These are phyloP conservation scores for Pemphredon lugubris DNA, from an alignment of 2,888 invertebrate genomes.

Conservation along the genomic window DNA sequence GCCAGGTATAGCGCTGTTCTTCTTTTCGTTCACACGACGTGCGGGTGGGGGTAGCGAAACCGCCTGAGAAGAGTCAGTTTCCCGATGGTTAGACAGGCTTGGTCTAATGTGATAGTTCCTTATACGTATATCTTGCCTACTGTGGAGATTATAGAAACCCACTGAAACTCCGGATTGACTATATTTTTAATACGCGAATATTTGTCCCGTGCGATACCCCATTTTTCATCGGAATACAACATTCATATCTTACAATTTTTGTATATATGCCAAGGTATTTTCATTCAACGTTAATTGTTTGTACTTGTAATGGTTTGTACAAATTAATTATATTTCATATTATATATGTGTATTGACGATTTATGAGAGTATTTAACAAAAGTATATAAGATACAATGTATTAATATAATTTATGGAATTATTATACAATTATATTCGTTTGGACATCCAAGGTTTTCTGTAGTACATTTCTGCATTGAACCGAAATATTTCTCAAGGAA, in stretches of 20 bases:
- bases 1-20: no score
- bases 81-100: no score
- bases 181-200: constrained; percentile 2
- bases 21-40: no score
- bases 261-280: constrained; percentile 14
- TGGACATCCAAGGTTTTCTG: constrained; percentile 1
- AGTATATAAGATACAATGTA: background rate
- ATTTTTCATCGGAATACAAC: constrained; percentile 3
- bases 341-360: constrained; percentile 6
- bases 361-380: constrained; percentile 6
- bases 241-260: constrained; percentile 9
- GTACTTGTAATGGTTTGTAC: constrained; percentile 18
- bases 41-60: no score
- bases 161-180: constrained; percentile 1
- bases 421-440: constrained; percentile 10
- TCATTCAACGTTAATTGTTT: constrained; percentile 6
- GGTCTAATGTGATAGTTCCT: constrained; percentile 54
- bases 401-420: constrained; percentile 10
- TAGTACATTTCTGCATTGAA: constrained; percentile 1
- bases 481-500: background rate
- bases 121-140: constrained; percentile 50
- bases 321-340: constrained; percentile 17
- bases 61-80: no score
- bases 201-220: background rate
- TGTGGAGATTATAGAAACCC: constrained; percentile 37